A percentile compares a stretch with the other conserved stretches of the same genome.
Evolutionary conservation across 2,113 vertebrate genomes (phyloP).

Genomic region (Daubentonia madagascariensis): DNA sequence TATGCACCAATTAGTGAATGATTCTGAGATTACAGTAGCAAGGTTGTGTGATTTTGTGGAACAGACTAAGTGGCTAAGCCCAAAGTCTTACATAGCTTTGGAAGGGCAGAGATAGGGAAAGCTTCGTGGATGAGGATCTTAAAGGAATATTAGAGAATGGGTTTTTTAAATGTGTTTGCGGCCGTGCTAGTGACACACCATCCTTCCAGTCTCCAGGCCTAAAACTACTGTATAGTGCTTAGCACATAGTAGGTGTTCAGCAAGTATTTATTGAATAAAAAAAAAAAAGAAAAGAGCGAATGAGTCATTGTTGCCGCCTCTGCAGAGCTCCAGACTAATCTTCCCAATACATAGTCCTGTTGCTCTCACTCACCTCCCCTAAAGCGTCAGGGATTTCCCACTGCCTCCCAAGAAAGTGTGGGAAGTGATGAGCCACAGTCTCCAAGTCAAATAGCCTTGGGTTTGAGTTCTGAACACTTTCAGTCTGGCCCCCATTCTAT

Average conservation of each 20-base stretch:
- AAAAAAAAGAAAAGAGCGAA: neutral
- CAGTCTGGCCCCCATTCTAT: neutral
- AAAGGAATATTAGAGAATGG: neutral
- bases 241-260: neutral
- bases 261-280: neutral
- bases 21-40: neutral
- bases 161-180: neutral
- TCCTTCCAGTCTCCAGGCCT: neutral
- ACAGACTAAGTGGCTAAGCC: neutral
- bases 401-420: neutral
- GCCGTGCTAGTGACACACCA: neutral
- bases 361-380: neutral
- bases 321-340: neutral
- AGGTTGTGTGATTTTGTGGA: neutral
- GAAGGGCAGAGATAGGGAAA: neutral
- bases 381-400: neutral
- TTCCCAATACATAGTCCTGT: neutral
- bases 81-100: neutral
- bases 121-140: neutral
- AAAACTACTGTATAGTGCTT: neutral
- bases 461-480: neutral
- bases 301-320: neutral
- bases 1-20: neutral
- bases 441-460: neutral
- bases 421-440: neutral